Percentiles rank a stretch among this genome's conserved stretches.
Evolutionary conservation across 2,888 invertebrate genomes (phyloP).

Genomic region (Zeuzera pyrina): DNA sequence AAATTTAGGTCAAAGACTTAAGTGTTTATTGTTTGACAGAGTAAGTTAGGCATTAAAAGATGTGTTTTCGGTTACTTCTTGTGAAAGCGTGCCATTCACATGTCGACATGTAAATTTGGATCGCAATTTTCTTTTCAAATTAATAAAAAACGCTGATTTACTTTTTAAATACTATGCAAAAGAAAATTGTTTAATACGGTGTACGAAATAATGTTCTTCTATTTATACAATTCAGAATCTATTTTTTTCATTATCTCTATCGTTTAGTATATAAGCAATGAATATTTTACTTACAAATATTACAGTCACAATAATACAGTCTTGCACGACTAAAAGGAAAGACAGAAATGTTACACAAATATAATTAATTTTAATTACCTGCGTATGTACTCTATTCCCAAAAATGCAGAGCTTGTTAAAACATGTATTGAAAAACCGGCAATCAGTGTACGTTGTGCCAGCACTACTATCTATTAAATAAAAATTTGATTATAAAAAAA

Average conservation of each 20-base stretch:
- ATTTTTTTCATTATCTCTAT: too few species aligned
- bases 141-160: too few species aligned
- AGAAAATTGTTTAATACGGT: too few species aligned
- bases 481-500: not conserved
- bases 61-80: not conserved
- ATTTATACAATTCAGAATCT: too few species aligned
- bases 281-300: not conserved
- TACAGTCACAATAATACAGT: not conserved
- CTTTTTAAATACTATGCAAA: too few species aligned
- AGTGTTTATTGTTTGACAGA: slow-evolving; percentile 33
- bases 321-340: not conserved
- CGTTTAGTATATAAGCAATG: too few species aligned
- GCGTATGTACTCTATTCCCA: slow-evolving; percentile 45
- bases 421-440: slow-evolving; percentile 50
- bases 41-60: slow-evolving; percentile 6
- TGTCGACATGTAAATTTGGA: too few species aligned
- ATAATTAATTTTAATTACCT: too few species aligned
- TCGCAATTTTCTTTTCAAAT: too few species aligned
- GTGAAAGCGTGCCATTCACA: too few species aligned
- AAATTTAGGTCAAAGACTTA: slow-evolving; percentile 51
- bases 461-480: slow-evolving; percentile 16
- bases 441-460: slow-evolving; percentile 26
- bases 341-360: too few species aligned
- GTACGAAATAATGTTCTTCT: too few species aligned
- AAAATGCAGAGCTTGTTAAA: slow-evolving; percentile 45